Base-by-base conservation (phyloP, 2,888 invertebrate genomes). In the Nebria brevicollis region DNA sequence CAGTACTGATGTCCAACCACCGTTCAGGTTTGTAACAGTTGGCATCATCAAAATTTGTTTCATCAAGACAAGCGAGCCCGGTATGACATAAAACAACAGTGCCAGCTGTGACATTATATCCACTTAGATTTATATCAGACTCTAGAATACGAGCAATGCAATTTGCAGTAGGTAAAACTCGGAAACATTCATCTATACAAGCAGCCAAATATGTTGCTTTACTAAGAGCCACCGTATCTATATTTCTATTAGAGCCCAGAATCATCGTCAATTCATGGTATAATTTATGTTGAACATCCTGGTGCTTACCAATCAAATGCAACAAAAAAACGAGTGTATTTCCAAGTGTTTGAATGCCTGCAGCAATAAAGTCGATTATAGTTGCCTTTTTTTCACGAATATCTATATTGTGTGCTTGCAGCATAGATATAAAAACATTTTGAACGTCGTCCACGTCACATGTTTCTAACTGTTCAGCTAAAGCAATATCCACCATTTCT, bases 271-370 rank as follows among this genome's bases (percentile, higher is more conserved):
- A 90, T 85, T 95, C 95, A 0, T 92, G 90, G 15, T 92, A 91
- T 73, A 97, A 92, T 83, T 91, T 91, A 25, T 92, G 88, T 86
- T 95, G 95, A 83, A 93, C 93, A 82, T 92, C 90, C 0, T 92
- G 92, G 84, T 95, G 90, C 54, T 93, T 91, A 10, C 95, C 95
- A 80, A 96, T 91, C 84, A 94, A 90, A 87, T 95, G 93, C 77
- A 97, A 89, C 15, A 96, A 90, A 86, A 97, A 96, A 4, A 95
- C 92, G 77, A 96, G 88, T 43, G 95, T 95, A 88, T 96, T 96
- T 34, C 95, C 95, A 88, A 96, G 94, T 87, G 96, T 96, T 88
- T 96, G 95, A 86, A 96, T 96, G 73, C 96, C 96, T 64, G 96
- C 96, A 7, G 95, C 94, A 85, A 96, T 94, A 86, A 96, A 96